A percentile compares a stretch with the other conserved stretches of the same genome.
phyloP scores from a whole-genome alignment of 2,888 invertebrate genomes.

The Meandrusa payeni region DNA sequence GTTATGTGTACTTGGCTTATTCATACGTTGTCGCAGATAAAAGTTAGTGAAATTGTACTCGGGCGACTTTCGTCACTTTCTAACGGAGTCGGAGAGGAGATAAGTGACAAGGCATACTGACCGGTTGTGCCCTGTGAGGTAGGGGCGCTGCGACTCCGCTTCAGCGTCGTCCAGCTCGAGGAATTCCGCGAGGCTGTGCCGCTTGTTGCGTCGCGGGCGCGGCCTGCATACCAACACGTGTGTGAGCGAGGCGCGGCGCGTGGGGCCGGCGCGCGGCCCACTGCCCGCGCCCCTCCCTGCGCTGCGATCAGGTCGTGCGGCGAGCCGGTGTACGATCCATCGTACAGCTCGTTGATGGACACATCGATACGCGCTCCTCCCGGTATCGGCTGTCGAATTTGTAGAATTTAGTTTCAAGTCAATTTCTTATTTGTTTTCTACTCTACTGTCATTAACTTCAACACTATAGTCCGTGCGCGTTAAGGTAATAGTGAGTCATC shows the following conservation, averaged over 20 bases:
- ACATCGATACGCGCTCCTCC: constrained; percentile 95
- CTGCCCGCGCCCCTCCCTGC: constrained; percentile 86
- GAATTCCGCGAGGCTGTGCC: constrained; percentile 93
- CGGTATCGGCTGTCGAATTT: constrained; percentile 82
- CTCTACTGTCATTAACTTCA: too few species aligned
- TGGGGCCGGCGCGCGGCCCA: constrained; percentile 87
- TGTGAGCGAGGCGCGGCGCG: constrained; percentile 90
- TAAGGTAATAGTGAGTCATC: too few species aligned
- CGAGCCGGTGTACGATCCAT: constrained; percentile 96
- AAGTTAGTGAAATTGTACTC: too few species aligned
- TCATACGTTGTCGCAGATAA: too few species aligned
- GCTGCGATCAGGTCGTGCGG: constrained; percentile 93
- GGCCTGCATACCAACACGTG: constrained; percentile 73
- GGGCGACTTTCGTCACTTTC: too few species aligned
- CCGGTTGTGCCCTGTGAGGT: constrained; percentile 94
- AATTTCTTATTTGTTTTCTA: too few species aligned
- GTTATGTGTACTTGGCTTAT: too few species aligned
- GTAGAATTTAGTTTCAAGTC: too few species aligned
- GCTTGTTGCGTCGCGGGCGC: constrained; percentile 85
- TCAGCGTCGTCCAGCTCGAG: constrained; percentile 93
- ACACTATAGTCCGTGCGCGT: too few species aligned
- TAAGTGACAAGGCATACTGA: constrained; percentile 41
- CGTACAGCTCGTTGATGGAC: constrained; percentile 96
- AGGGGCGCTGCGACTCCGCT: constrained; percentile 90
- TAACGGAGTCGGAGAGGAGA: too few species aligned